phyloP scores from a whole-genome alignment of 1,140 invertebrate genomes.

The Gonioctena quinquepunctata region DNA sequence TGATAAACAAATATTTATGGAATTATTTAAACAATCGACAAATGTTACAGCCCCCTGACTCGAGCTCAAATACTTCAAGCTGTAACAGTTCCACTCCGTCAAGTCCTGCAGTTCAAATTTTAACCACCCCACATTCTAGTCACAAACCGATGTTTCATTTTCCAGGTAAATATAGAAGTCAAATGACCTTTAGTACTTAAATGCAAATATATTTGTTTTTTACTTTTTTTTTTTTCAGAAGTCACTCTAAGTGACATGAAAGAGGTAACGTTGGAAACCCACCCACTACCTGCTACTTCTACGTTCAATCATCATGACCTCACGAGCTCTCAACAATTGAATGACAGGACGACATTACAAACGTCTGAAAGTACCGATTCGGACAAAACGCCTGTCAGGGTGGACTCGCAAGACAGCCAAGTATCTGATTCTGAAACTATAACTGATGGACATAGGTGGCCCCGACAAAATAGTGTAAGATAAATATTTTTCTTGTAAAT shows the following conservation, averaged over 20 bases:
- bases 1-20: too few species aligned
- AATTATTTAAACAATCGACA: too few species aligned
- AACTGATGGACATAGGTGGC: slow-evolving; percentile 56
- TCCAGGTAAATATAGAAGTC: slow-evolving; percentile 64
- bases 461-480: slow-evolving; percentile 86
- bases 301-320: slow-evolving; percentile 50
- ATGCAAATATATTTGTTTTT: not conserved
- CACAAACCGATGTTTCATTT: slow-evolving; percentile 79
- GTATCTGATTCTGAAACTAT: slow-evolving; percentile 64
- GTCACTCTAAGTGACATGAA: slow-evolving; percentile 22
- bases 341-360: slow-evolving; percentile 80
- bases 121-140: slow-evolving; percentile 58
- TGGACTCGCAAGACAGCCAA: slow-evolving; percentile 88
- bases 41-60: slow-evolving; percentile 68
- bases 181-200: too few species aligned
- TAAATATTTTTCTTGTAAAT: too few species aligned
- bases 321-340: slow-evolving; percentile 74
- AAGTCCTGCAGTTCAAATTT: slow-evolving; percentile 80
- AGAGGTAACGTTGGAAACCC: slow-evolving; percentile 64
- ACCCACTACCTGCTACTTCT: slow-evolving; percentile 55
- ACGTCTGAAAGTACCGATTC: slow-evolving; percentile 81
- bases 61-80: slow-evolving; percentile 92
- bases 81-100: slow-evolving; percentile 96
- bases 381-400: slow-evolving; percentile 76
- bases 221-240: not conserved